These are phyloP conservation scores for Cremastinae sp. DNA, from an alignment of 2,888 invertebrate genomes.

Conservation along the genomic window DNA sequence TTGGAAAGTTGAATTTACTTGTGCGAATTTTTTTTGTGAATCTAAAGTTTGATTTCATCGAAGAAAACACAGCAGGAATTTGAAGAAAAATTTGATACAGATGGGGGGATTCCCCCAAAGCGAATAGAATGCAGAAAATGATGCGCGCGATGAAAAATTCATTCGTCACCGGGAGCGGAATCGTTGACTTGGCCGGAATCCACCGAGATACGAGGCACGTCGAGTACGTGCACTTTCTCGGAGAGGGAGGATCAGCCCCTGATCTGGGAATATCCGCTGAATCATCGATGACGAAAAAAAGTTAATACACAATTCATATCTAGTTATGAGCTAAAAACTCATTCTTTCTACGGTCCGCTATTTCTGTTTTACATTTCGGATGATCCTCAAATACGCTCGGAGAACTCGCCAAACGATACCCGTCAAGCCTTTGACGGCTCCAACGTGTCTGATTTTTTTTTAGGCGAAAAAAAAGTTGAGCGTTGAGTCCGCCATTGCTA, in stretches of 20 bases:
- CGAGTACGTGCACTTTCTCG: background rate
- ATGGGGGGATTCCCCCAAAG: background rate
- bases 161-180: background rate
- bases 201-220: slow-evolving; percentile 11
- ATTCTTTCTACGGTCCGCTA: no score
- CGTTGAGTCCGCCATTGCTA: no score
- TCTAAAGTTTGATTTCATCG: no score
- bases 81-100: background rate
- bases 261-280: slow-evolving; percentile 51
- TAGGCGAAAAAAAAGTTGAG: no score
- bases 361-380: no score
- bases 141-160: slow-evolving; percentile 21
- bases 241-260: background rate
- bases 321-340: background rate
- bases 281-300: slow-evolving; percentile 35
- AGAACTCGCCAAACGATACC: no score
- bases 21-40: no score
- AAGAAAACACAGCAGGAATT: background rate
- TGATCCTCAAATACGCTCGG: no score
- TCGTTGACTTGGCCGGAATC: slow-evolving; percentile 44
- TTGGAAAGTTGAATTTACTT: no score
- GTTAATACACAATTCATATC: slow-evolving; percentile 1
- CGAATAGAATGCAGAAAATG: background rate
- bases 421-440: no score
- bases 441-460: no score